Percentiles rank a stretch among this genome's conserved stretches.
Conservation (phyloP, 2,797 vertebrate genomes). For the Cryptoblepharus egeriae region DNA sequence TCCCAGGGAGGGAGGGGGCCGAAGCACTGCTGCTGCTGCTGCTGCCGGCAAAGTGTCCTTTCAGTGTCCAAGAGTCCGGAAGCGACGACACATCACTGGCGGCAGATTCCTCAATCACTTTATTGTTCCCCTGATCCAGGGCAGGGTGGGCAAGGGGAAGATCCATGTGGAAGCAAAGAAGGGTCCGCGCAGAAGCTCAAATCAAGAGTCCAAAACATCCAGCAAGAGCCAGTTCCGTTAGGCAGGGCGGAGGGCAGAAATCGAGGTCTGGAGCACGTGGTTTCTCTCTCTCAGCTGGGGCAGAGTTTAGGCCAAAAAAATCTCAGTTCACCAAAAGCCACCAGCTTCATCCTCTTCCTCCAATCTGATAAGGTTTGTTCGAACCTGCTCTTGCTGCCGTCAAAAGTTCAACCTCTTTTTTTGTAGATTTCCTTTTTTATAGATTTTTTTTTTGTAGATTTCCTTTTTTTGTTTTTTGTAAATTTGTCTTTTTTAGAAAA, state of each 20-base stretch:
- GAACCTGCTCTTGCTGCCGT: slow-evolving; percentile 26
- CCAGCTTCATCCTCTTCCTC: slow-evolving; percentile 19
- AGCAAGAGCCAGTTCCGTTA: slow-evolving; percentile 19
- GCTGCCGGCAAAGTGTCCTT: slow-evolving; percentile 26
- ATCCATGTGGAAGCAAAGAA: slow-evolving; percentile 24
- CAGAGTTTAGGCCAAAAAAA: slow-evolving; percentile 23
- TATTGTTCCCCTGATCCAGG: slow-evolving; percentile 28
- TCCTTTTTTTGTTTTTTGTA: slow-evolving; percentile 26
- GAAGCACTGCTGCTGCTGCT: slow-evolving; percentile 14
- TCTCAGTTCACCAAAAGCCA: slow-evolving; percentile 17
- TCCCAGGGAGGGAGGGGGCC: background rate
- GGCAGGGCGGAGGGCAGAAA: slow-evolving; percentile 27
- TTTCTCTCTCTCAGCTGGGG: slow-evolving; percentile 26
- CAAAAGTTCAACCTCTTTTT: slow-evolving; percentile 32
- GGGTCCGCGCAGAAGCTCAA: slow-evolving; percentile 26
- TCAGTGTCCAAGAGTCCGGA: slow-evolving; percentile 26
- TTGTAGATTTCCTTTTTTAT: slow-evolving; percentile 11
- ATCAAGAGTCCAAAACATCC: slow-evolving; percentile 29
- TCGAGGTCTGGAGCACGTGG: slow-evolving; percentile 22
- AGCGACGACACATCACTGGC: slow-evolving; percentile 31
- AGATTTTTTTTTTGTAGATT: slow-evolving; percentile 12
- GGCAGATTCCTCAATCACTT: slow-evolving; percentile 25
- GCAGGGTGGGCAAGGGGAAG: slow-evolving; percentile 28
- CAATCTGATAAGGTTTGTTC: slow-evolving; percentile 9
- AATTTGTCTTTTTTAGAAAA: slow-evolving; percentile 48